Evolutionary conservation across 1,140 invertebrate species (phyloP), one percentile per base, ranked within the genome.

Genomic region (Ceratosolen fusciceps): DNA sequence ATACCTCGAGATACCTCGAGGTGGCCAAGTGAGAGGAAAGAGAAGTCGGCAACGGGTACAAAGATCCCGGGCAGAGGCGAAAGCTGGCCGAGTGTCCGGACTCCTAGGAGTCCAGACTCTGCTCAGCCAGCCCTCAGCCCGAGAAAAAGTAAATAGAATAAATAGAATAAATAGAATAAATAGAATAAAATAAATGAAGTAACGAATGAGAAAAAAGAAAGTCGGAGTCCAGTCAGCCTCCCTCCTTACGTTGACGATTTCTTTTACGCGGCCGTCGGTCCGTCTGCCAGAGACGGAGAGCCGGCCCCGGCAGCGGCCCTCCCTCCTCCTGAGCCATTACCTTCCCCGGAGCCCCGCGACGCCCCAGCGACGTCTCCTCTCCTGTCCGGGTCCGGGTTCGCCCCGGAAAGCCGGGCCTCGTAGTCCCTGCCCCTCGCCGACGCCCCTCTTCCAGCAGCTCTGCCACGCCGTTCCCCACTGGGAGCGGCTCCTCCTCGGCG

Each of bases 391-490:
- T 52, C 78, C 88, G 4, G 58, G 83, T 10, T 82, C 83, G 72
- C 80, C 83, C 67, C 60, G 56, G 78, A 49, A 81, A 37, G 78
- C 8, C 65, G 62, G 49, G 34, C 70, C 78, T 21, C 75, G 75
- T 85, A 89, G 84, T 77, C 83, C 83, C 80, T 91, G 84, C 75
- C 88, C 86, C 67, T 62, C 78, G 24, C 62, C 78, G 29, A 91
- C 91, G 5, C 91, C 92, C 47, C 86, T 91, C 84, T 90, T 92
- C 83, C 92, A 92, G 81, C 91, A 92, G 75, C 88, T 92, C n/a
- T 92, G 90, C 82, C 87, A 90, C 77, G 90, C 91, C 16, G 89
- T 92, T 19, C 88, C 87, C 49, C 90, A 92, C 84, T 91, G 91
- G 91, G 91, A 92, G 54, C 89, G 83, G 80, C 81, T 89, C 16